Percentiles rank a stretch among this genome's conserved stretches.
phyloP scores from a whole-genome alignment of 2,888 invertebrate species.

The Cataglyphis rosenhaueri region DNA sequence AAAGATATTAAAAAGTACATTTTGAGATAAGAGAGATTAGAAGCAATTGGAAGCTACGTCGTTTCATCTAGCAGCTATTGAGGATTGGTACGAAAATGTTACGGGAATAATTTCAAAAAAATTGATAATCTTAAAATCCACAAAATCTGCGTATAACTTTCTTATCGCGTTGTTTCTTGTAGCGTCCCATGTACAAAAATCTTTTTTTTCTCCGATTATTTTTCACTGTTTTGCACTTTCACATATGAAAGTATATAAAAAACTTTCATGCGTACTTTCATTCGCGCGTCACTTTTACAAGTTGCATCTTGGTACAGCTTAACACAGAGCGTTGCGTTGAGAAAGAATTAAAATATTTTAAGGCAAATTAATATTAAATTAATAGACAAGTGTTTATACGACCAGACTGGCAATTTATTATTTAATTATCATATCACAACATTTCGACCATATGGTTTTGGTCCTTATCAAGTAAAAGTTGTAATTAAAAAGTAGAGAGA shows the following conservation, averaged over 20 bases:
- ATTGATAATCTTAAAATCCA: slow-evolving; percentile 23
- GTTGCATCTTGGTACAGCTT: neutral
- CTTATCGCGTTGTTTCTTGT: neutral
- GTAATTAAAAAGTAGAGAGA: too few relatives aligned
- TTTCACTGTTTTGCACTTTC: neutral
- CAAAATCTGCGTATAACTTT: neutral
- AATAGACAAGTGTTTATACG: too few relatives aligned
- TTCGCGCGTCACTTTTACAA: neutral
- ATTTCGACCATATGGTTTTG: too few relatives aligned
- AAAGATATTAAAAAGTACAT: slow-evolving; percentile 33
- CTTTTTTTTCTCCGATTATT: neutral
- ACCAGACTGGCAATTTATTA: too few relatives aligned
- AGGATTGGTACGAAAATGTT: neutral
- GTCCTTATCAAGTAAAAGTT: too few relatives aligned
- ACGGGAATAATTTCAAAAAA: slow-evolving; percentile 11
- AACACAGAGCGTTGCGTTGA: neutral
- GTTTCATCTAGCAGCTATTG: neutral
- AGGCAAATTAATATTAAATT: neutral
- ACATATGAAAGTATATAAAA: neutral
- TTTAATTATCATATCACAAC: too few relatives aligned
- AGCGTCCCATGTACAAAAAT: neutral
- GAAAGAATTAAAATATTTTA: neutral
- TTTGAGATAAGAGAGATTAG: slow-evolving; percentile 10
- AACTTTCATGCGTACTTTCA: neutral
- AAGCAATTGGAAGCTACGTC: slow-evolving; percentile 10